Evolutionary conservation across 1,140 invertebrate genomes (phyloP).

Genomic region (Drosophila cardini): DNA sequence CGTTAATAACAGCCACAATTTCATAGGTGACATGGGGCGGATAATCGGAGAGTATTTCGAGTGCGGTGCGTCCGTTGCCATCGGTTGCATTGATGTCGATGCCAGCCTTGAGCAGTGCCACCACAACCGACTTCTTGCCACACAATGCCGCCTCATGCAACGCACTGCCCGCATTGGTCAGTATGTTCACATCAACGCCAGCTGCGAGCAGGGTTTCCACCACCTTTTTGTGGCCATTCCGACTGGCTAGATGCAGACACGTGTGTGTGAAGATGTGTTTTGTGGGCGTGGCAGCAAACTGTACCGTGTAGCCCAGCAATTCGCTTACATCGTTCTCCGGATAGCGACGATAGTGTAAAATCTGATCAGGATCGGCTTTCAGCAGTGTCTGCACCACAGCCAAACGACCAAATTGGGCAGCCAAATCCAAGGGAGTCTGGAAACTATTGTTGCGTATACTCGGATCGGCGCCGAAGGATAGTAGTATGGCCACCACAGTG

Average conservation of each 20-base stretch:
- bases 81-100: conserved; percentile 93
- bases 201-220: conserved; percentile 93
- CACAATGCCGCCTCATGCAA: conserved; percentile 97
- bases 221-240: conserved; percentile 94
- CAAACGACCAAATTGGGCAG: conserved; percentile 94
- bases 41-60: conserved; percentile 94
- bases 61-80: conserved; percentile 92
- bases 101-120: conserved; percentile 92
- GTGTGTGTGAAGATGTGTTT: conserved; percentile 90
- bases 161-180: conserved; percentile 94
- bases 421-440: conserved; percentile 96
- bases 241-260: conserved; percentile 96
- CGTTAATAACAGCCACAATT: conserved; percentile 92
- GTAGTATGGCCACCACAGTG: conserved; percentile 92
- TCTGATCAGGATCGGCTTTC: conserved; percentile 90
- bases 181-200: conserved; percentile 95
- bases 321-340: conserved; percentile 33
- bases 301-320: conserved; percentile 44
- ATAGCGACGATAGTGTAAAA: conserved; percentile 87
- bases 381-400: conserved; percentile 95
- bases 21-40: conserved; percentile 94
- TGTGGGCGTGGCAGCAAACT: conserved; percentile 57
- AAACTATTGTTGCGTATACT: conserved; percentile 94
- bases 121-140: conserved; percentile 96
- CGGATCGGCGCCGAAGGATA: conserved; percentile 95